Base-by-base conservation (phyloP, 2,888 invertebrate species). In the Mythimna loreyi region DNA sequence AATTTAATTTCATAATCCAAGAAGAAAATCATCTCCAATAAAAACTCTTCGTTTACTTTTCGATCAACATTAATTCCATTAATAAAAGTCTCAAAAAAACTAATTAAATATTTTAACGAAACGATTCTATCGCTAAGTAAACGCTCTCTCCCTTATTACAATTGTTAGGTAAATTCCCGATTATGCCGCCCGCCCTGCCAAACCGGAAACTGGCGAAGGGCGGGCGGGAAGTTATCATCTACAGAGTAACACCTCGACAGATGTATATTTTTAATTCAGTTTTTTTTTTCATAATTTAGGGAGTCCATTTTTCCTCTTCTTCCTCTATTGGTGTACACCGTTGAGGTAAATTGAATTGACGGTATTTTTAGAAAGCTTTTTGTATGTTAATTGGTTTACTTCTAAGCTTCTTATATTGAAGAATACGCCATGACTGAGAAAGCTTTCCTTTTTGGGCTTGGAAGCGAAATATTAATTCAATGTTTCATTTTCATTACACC, bases 101-200 rank as follows among this genome's bases (percentile, higher is more conserved):
- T 68, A 75, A 80, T 80, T 74, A 78, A 78, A 69, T 60, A 60
- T 75, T 73, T 71, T 74, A 72, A 78, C 78, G 64, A 75, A 82
- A 80, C 69, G 52, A 70, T 72, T 71, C 71, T 52, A 74, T 74
- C 53, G 61, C 66, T 69, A 70, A 76, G 65, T 81, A 76, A 83
- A 79, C 67, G 61, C 59, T 81, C 64, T 69, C 72, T 57, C 72
- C 68, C 67, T 76, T 78, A 83, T 87, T 87, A 87, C 82, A 84
- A 84, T 81, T 83, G 85, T 83, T 82, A 75, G 78, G 84, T 79
- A 85, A 86, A 86, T 84, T 84, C 83, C 77, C 82, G 86, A 90
- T 91, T 87, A 87, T 83, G 58, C 83, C 80, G 78, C 83, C 82
- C 75, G 68, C 80, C 81, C 78, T 72, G 71, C 30, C 61, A 50